phyloP scores from a whole-genome alignment of 1,140 invertebrate species.

The Drosophila kurseongensis region DNA sequence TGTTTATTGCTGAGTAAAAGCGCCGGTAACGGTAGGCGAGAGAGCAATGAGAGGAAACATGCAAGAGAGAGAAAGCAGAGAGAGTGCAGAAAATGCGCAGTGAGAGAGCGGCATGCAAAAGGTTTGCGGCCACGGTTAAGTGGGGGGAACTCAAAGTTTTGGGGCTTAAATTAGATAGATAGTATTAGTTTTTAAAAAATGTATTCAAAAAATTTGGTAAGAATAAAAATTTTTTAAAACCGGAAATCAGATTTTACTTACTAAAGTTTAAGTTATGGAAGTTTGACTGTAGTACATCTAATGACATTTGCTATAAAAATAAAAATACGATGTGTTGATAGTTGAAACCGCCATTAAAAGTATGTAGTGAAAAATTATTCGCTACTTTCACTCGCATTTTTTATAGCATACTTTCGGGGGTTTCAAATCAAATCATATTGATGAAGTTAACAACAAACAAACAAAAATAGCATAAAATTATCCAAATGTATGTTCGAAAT shows the following conservation, averaged over 20 bases:
- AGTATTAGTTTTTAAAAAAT: no score
- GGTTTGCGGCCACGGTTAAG: slow-evolving; percentile 1
- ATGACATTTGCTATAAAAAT: no score
- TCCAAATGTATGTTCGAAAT: not conserved
- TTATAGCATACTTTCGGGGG: not conserved
- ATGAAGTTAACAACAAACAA: not conserved
- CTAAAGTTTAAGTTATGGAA: no score
- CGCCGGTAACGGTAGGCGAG: slow-evolving; percentile 43
- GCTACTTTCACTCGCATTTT: no score
- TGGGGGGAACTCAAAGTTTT: slow-evolving; percentile 8
- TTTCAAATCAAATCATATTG: not conserved
- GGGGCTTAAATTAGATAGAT: not conserved
- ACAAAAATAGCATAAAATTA: not conserved
- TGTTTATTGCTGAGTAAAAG: slow-evolving; percentile 66
- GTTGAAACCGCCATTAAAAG: no score
- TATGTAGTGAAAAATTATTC: no score
- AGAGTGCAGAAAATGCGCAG: slow-evolving; percentile 21
- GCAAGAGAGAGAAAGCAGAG: slow-evolving; percentile 15
- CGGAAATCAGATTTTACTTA: no score
- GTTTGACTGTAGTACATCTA: no score
- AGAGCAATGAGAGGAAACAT: slow-evolving; percentile 9
- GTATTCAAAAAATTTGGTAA: no score
- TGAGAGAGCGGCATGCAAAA: slow-evolving; percentile 9
- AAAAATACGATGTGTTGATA: no score
- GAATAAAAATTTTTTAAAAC: no score